phyloP scores from a whole-genome alignment of 2,113 vertebrate species.

The Mus pahari region DNA sequence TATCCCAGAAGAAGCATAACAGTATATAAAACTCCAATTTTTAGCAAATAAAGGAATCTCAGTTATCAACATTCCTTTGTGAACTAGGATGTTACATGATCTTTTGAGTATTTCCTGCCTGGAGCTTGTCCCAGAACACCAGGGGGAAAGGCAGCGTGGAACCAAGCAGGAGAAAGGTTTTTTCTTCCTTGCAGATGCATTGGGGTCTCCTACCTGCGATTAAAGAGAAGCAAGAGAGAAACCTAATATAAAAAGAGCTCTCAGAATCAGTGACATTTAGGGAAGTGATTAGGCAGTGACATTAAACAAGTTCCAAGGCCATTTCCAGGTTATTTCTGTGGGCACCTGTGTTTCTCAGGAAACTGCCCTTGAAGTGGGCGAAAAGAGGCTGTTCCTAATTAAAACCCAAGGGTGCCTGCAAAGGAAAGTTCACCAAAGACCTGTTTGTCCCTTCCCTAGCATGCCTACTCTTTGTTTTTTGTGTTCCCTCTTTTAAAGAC shows the following conservation, averaged over 20 bases:
- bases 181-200: neutral
- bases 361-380: neutral
- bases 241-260: neutral
- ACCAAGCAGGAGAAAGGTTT: neutral
- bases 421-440: neutral
- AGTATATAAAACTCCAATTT: neutral
- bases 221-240: neutral
- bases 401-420: conserved; percentile 52
- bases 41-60: conserved; percentile 2
- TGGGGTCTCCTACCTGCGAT: neutral
- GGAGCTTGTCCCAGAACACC: neutral
- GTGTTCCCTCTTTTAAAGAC: neutral
- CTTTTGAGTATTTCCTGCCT: neutral
- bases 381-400: conserved; percentile 9
- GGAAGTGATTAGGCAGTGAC: conserved; percentile 67
- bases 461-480: neutral
- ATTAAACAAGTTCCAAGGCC: conserved; percentile 67
- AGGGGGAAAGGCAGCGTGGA: neutral
- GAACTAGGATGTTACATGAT: neutral
- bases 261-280: conserved; percentile 67
- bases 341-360: conserved; percentile 1
- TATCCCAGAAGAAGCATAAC: neutral
- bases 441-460: conserved; percentile 5
- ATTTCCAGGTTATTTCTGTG: conserved; percentile 51
- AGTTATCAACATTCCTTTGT: neutral